Base-by-base conservation (phyloP, 2,113 vertebrate genomes). In the Spermophilus dauricus region DNA sequence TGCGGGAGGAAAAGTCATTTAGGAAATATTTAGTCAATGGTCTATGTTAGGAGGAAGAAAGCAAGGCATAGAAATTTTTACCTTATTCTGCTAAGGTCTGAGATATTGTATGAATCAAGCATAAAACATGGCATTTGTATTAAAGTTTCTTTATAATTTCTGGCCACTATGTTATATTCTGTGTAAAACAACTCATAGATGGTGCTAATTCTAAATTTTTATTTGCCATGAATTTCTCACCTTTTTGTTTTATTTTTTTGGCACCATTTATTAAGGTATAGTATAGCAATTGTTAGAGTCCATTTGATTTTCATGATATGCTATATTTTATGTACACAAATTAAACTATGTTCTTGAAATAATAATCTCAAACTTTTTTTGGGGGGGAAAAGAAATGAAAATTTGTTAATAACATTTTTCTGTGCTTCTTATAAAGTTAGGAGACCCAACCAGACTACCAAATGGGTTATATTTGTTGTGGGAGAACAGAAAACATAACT, bases 181-280 rank as follows among this genome's bases (percentile, higher is more conserved):
- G 34, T 89, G 51, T 72, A 72, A 94, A 92, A 86, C 8, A 32
- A 30, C 53, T n/a, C 34, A 51, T 70, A 78, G 51, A 89, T 32
- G 78, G n/a, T 45, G 56, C n/a, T 58, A 86, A 69, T 22, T 61
- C 24, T 91, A 92, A 96, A 75, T 12, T 83, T 91, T 58, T 42
- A 58, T 78, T 91, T 94, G 30, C 26, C 26, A 65, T 73, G 45
- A 86, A 77, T 87, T 2, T 56, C 90, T 86, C 92, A 12, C 48
- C 56, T 81, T 82, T 88, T 4, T n/a, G 22, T 58, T 72, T 75
- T 96, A 18, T 28, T 91, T 88, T 42, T 83, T 78, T 92, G 84
- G 5, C 11, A 85, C 37, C 80, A 89, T 65, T 90, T 90, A 91
- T 53, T 94, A 95, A 77, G 34, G 32, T 39, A 8, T 89, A 70